Percentiles rank a stretch among this genome's conserved stretches.
phyloP scores from a whole-genome alignment of 2,888 invertebrate genomes.

The Catonia carolina region DNA sequence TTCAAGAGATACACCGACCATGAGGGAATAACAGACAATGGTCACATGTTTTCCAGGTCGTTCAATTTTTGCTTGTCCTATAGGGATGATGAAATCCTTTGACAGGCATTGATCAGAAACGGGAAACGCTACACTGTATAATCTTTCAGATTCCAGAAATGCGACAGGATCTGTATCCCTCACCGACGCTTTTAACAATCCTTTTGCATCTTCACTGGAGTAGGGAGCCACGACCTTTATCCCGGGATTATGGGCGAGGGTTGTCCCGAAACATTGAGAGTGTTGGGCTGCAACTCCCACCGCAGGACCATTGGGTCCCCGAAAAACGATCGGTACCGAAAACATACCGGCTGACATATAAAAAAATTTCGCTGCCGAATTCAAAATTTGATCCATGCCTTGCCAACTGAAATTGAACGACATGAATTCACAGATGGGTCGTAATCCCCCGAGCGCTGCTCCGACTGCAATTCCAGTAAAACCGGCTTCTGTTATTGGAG shows the following conservation, averaged over 20 bases:
- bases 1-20: conserved; percentile 72
- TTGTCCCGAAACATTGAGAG: conserved; percentile 95
- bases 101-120: conserved; percentile 83
- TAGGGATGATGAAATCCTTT: conserved; percentile 84
- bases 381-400: conserved; percentile 95
- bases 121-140: conserved; percentile 84
- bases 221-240: conserved; percentile 92
- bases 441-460: conserved; percentile 80
- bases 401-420: conserved; percentile 98
- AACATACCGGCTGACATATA: conserved; percentile 92
- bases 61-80: conserved; percentile 90
- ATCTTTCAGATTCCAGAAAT: conserved; percentile 86
- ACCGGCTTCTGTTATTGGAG: conserved; percentile 97
- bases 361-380: conserved; percentile 92
- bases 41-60: conserved; percentile 68
- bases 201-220: conserved; percentile 84
- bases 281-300: conserved; percentile 95
- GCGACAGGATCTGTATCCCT: conserved; percentile 95
- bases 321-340: conserved; percentile 90
- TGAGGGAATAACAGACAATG: conserved; percentile 80
- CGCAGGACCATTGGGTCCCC: conserved; percentile 98
- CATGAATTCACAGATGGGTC: conserved; percentile 96
- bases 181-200: conserved; percentile 90
- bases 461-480: conserved; percentile 94
- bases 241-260: conserved; percentile 95